Evolutionary conservation across 2,113 vertebrate species (phyloP).

Genomic region (Urocynchramus pylzowi): DNA sequence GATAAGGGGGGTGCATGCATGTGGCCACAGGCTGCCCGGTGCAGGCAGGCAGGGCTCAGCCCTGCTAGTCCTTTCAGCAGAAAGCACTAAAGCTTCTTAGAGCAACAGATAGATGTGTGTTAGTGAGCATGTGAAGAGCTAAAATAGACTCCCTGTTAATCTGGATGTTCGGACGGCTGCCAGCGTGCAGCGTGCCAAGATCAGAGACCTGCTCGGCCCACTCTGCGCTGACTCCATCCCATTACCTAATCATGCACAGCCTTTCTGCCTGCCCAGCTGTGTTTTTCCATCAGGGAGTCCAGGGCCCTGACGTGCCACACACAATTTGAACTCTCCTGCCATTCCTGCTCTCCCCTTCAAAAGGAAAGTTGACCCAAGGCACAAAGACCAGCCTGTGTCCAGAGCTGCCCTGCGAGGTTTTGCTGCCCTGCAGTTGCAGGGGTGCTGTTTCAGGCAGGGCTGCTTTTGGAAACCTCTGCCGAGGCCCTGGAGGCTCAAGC

Average conservation of each 20-base stretch:
- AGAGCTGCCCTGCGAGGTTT: accelerated
- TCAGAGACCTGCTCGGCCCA: slow-evolving; percentile 35
- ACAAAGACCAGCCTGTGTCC: neutral
- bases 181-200: neutral
- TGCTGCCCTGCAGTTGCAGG: accelerated
- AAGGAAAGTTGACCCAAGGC: neutral
- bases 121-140: neutral
- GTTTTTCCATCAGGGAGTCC: slow-evolving; percentile 33
- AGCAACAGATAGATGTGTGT: neutral
- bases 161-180: neutral
- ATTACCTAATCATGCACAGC: slow-evolving; percentile 22
- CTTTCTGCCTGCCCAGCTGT: slow-evolving; percentile 54
- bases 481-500: neutral
- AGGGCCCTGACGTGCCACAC: neutral
- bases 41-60: neutral
- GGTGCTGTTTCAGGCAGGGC: neutral
- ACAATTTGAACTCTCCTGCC: neutral
- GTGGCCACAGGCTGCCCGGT: neutral
- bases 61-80: neutral
- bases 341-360: neutral
- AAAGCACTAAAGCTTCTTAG: slow-evolving; percentile 42
- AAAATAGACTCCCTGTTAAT: slow-evolving; percentile 53
- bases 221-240: slow-evolving; percentile 53
- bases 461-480: neutral
- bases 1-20: accelerated